Percentiles rank a stretch among this genome's conserved stretches.
These are phyloP conservation scores for Desoria tigrina DNA, from an alignment of 2,888 invertebrate genomes.

Conservation along the genomic window DNA sequence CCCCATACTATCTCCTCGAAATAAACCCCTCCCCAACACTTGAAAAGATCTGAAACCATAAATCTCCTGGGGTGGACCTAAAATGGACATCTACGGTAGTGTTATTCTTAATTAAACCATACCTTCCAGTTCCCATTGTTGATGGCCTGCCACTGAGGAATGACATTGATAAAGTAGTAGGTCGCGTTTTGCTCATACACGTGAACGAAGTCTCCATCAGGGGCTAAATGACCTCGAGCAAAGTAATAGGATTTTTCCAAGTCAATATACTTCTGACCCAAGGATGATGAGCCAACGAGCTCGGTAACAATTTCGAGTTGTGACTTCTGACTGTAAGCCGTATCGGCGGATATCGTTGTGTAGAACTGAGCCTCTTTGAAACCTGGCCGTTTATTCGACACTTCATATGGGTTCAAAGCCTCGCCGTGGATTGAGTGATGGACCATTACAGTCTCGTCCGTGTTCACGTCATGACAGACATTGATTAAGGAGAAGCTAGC, in stretches of 20 bases:
- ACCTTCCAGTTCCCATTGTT: slow-evolving; percentile 55
- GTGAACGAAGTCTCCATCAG: slow-evolving; percentile 54
- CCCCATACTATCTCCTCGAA: too few relatives aligned
- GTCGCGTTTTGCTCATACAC: slow-evolving; percentile 53
- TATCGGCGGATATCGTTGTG: slow-evolving; percentile 36
- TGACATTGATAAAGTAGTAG: slow-evolving; percentile 53
- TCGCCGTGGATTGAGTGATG: slow-evolving; percentile 41
- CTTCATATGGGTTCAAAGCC: slow-evolving; percentile 40
- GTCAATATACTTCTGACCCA: slow-evolving; percentile 42
- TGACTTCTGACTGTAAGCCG: slow-evolving; percentile 39
- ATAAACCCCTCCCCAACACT: too few relatives aligned
- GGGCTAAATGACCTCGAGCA: slow-evolving; percentile 53
- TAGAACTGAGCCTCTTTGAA: slow-evolving; percentile 48
- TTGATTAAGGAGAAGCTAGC: slow-evolving; percentile 46
- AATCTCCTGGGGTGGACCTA: too few relatives aligned
- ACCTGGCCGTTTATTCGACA: slow-evolving; percentile 45
- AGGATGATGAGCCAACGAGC: slow-evolving; percentile 25
- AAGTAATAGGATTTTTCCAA: slow-evolving; percentile 41
- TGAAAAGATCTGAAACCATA: too few relatives aligned
- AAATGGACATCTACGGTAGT: too few relatives aligned
- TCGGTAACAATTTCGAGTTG: slow-evolving; percentile 35
- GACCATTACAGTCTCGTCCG: slow-evolving; percentile 33
- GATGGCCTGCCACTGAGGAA: slow-evolving; percentile 54
- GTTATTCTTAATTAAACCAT: too few relatives aligned
- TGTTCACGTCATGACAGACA: slow-evolving; percentile 39